These are phyloP conservation scores for Telmatochromis bifrenatus DNA, from an alignment of 2,113 vertebrate species.

Conservation along the genomic window DNA sequence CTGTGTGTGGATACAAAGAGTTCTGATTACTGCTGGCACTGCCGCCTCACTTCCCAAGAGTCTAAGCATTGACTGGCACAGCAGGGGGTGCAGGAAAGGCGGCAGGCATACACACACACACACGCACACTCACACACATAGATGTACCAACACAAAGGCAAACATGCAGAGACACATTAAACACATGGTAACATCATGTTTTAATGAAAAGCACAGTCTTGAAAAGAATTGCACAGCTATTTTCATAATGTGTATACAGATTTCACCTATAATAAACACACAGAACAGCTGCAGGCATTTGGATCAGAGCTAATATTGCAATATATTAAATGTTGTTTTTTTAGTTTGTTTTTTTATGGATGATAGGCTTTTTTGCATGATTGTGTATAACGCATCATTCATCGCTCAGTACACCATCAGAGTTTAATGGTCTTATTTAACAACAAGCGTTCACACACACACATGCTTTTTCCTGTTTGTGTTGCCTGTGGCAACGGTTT, in stretches of 20 bases:
- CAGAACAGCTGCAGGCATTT: background rate
- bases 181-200: background rate
- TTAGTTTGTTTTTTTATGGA: background rate
- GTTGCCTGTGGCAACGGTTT: conserved; percentile 27
- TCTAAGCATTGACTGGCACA: conserved; percentile 20
- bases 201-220: background rate
- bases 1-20: conserved; percentile 48
- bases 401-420: background rate
- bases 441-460: background rate
- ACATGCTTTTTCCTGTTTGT: conserved; percentile 23
- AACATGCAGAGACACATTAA: background rate
- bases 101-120: background rate
- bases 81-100: background rate
- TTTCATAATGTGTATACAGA: background rate
- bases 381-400: background rate
- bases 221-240: background rate
- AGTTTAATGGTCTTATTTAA: background rate
- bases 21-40: conserved; percentile 52
- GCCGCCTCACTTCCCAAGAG: conserved; percentile 20
- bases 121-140: background rate
- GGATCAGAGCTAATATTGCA: background rate
- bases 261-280: background rate
- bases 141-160: background rate
- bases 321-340: background rate
- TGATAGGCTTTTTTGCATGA: background rate